Conservation (phyloP, 1,140 invertebrate species). For the Copidosoma floridanum region DNA sequence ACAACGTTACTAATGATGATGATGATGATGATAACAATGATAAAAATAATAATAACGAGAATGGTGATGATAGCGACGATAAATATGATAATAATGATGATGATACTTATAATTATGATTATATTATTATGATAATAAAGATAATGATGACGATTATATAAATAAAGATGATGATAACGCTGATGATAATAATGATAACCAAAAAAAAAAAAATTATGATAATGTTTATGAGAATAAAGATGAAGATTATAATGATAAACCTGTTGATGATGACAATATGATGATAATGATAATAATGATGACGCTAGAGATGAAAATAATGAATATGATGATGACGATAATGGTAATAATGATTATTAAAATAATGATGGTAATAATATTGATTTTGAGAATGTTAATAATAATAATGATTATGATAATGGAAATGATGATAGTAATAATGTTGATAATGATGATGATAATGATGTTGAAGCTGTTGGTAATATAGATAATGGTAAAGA, state of each 20-base stretch:
- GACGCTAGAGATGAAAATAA: too few relatives aligned
- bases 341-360: too few relatives aligned
- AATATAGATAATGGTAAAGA: too few relatives aligned
- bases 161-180: not conserved
- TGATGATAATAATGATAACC: not conserved
- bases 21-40: too few relatives aligned
- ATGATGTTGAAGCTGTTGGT: not conserved
- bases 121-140: not conserved
- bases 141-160: not conserved
- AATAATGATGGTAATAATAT: not conserved
- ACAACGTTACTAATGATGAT: too few relatives aligned
- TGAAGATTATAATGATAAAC: not conserved
- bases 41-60: too few relatives aligned
- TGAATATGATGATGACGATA: too few relatives aligned
- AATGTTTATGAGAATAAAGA: not conserved
- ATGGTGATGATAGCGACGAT: too few relatives aligned
- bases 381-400: not conserved
- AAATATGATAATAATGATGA: too few relatives aligned
- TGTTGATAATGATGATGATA: not conserved
- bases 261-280: too few relatives aligned
- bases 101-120: not conserved
- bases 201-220: not conserved
- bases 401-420: too few relatives aligned
- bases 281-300: not conserved
- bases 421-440: too few relatives aligned